Evolutionary conservation across 2,888 invertebrate species (phyloP).

Genomic region (Lacanobia oleracea): DNA sequence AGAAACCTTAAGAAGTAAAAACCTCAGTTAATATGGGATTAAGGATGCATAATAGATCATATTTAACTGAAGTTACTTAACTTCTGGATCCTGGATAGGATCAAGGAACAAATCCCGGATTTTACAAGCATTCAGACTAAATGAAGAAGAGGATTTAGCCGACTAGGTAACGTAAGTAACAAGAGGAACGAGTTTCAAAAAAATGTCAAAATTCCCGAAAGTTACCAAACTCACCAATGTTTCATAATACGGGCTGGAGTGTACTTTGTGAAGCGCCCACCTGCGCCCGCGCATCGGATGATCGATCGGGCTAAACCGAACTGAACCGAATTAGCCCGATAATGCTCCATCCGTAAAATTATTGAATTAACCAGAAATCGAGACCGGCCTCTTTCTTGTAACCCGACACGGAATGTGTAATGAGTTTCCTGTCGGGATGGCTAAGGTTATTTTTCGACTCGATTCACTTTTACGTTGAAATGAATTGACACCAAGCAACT

Average conservation of each 20-base stretch:
- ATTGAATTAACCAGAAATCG: slow-evolving; percentile 83
- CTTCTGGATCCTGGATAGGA: not conserved
- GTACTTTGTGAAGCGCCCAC: slow-evolving; percentile 71
- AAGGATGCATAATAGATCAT: not conserved
- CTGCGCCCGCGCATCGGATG: slow-evolving; percentile 81
- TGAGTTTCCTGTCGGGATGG: slow-evolving; percentile 74
- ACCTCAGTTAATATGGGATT: not conserved
- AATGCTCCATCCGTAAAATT: slow-evolving; percentile 79
- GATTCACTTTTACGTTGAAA: slow-evolving; percentile 18
- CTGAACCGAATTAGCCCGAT: slow-evolving; percentile 79
- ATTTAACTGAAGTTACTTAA: not conserved
- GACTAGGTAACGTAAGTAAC: not conserved
- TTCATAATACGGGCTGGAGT: slow-evolving; percentile 66
- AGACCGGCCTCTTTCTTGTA: slow-evolving; percentile 83
- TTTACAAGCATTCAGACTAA: too few species aligned
- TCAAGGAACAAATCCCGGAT: too few species aligned
- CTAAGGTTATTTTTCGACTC: slow-evolving; percentile 35
- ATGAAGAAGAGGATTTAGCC: too few species aligned
- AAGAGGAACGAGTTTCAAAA: not conserved
- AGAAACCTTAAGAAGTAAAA: not conserved
- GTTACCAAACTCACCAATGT: slow-evolving; percentile 45
- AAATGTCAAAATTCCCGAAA: too few species aligned
- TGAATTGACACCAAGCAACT: slow-evolving; percentile 27
- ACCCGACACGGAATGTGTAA: slow-evolving; percentile 75
- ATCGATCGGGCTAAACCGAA: slow-evolving; percentile 80